Evolutionary conservation across 2,888 invertebrate genomes (phyloP).

Genomic region (Apocheima hispidaria): DNA sequence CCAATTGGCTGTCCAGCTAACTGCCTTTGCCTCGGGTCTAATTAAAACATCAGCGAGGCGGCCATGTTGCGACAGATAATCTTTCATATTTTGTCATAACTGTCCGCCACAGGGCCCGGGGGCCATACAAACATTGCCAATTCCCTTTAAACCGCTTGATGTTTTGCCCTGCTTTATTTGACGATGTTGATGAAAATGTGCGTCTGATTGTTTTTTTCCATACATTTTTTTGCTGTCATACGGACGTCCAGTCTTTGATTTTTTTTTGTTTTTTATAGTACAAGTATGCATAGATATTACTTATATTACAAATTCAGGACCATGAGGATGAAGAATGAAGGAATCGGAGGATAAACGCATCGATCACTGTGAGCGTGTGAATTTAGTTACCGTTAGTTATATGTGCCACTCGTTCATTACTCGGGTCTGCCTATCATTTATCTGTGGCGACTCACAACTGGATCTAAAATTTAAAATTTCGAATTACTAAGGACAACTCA

Average conservation of each 20-base stretch:
- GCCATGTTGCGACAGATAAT: constrained; percentile 74
- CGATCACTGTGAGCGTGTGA: constrained; percentile 62
- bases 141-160: constrained; percentile 1
- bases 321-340: no score
- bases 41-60: constrained; percentile 78
- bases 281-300: no score
- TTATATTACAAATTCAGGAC: no score
- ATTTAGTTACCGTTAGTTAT: constrained; percentile 71
- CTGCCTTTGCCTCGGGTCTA: constrained; percentile 81
- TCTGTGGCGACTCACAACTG: constrained; percentile 71
- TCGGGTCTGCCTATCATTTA: constrained; percentile 66
- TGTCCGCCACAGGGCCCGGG: constrained; percentile 62
- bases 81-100: constrained; percentile 83
- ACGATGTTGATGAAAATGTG: constrained; percentile 11
- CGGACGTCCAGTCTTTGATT: no score
- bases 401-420: constrained; percentile 73
- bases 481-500: constrained; percentile 48
- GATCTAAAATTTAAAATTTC: constrained; percentile 69
- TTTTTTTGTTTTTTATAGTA: no score
- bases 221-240: neutral
- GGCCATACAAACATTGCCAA: constrained; percentile 44
- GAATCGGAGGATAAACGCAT: constrained; percentile 66
- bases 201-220: neutral
- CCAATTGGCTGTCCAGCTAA: constrained; percentile 72
- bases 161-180: constrained; percentile 20